A percentile compares a stretch with the other conserved stretches of the same genome.
These are phyloP conservation scores for Gasterosteus aculeatus DNA, from an alignment of 2,113 vertebrate genomes.

Conservation along the genomic window DNA sequence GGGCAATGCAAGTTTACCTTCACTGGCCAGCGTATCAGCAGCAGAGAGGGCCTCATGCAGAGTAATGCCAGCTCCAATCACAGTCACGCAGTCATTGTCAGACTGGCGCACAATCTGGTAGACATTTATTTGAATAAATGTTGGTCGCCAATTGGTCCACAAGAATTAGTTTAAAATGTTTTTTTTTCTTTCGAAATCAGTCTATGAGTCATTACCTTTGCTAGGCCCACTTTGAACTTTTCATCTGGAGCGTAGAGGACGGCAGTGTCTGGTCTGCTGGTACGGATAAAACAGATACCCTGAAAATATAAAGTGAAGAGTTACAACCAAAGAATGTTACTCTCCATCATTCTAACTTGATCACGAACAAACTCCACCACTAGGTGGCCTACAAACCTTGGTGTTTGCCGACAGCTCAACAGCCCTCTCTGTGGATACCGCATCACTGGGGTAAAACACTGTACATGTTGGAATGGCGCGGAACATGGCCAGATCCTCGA, in stretches of 20 bases:
- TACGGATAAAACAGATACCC: constrained; percentile 89
- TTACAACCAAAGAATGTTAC: not conserved
- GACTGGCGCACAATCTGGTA: constrained; percentile 84
- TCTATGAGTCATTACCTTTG: constrained; percentile 79
- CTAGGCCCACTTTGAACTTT: constrained; percentile 85
- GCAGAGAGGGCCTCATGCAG: constrained; percentile 88
- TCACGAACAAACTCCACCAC: not conserved
- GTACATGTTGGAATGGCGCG: constrained; percentile 87
- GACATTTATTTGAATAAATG: not conserved
- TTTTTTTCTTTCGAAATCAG: no score
- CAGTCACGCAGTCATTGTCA: constrained; percentile 80
- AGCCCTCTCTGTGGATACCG: constrained; percentile 84
- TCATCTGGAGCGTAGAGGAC: constrained; percentile 85
- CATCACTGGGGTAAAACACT: constrained; percentile 90
- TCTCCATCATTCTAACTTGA: no score
- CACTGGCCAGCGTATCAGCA: constrained; percentile 80
- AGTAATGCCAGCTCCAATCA: constrained; percentile 88
- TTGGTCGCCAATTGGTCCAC: not conserved
- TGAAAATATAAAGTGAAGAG: constrained; percentile 46
- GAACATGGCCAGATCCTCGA: constrained; percentile 92
- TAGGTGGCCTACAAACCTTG: constrained; percentile 71
- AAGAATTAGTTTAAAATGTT: no score
- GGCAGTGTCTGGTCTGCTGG: constrained; percentile 81
- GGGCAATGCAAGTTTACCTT: constrained; percentile 73
- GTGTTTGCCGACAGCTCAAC: constrained; percentile 85